phyloP scores from a whole-genome alignment of 2,113 vertebrate genomes.

The Crotalus viridis region DNA sequence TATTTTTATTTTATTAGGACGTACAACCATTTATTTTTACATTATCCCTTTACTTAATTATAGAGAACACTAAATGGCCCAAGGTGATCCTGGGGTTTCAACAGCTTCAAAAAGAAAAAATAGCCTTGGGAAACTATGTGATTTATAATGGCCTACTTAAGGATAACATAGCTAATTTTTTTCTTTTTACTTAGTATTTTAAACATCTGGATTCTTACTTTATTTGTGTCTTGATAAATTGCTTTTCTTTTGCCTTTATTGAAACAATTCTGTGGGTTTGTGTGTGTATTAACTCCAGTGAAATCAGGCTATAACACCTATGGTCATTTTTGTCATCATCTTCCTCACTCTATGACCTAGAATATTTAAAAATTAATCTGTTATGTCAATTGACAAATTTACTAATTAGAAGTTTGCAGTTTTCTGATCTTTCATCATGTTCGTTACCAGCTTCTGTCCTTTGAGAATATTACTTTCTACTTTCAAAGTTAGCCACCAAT shows the following conservation, averaged over 20 bases:
- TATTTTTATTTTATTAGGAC: too few species aligned
- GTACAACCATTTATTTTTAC: too few species aligned
- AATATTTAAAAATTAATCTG: constrained; percentile 48
- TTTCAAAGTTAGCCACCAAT: constrained; percentile 44
- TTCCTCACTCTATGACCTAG: constrained; percentile 42
- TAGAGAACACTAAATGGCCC: too few species aligned
- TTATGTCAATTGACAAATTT: constrained; percentile 36
- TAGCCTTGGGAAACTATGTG: background rate
- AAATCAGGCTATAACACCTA: constrained; percentile 15
- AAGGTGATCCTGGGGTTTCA: too few species aligned
- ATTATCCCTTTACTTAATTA: too few species aligned
- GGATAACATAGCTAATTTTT: background rate
- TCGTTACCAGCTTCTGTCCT: constrained; percentile 41
- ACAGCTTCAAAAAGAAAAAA: background rate
- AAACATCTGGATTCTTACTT: too few species aligned
- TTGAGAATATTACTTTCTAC: constrained; percentile 59
- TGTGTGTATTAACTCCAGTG: too few species aligned
- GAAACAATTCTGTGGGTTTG: too few species aligned
- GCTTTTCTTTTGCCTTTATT: too few species aligned
- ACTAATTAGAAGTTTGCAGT: constrained; percentile 61
- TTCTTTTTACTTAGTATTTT: too few species aligned
- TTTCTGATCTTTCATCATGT: constrained; percentile 47
- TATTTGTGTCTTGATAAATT: too few species aligned
- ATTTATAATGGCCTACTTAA: background rate
- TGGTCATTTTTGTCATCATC: constrained; percentile 37